phyloP scores from a whole-genome alignment of 2,113 vertebrate genomes.

The Rafetus swinhoei region DNA sequence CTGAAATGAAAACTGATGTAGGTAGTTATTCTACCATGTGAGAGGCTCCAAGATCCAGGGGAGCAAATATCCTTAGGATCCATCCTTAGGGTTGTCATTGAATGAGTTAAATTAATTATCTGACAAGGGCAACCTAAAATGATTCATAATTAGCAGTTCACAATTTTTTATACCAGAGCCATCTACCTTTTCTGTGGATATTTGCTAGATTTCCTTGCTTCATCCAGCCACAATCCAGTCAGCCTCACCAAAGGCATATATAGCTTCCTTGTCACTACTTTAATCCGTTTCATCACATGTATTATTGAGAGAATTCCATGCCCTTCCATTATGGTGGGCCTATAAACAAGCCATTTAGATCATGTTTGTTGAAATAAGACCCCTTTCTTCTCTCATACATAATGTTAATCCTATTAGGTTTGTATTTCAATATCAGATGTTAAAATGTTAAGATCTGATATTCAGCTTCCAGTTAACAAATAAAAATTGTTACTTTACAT shows the following conservation, averaged over 20 bases:
- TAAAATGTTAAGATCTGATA: neutral
- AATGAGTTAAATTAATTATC: neutral
- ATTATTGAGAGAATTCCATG: neutral
- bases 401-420: neutral
- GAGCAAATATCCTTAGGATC: neutral
- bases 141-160: neutral
- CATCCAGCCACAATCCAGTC: neutral
- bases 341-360: neutral
- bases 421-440: neutral
- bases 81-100: neutral
- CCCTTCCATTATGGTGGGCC: neutral
- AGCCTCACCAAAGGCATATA: neutral
- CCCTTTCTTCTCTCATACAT: neutral
- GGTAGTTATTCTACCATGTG: neutral
- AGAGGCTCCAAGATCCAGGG: neutral
- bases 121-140: neutral
- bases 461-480: neutral
- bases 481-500: neutral
- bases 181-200: neutral
- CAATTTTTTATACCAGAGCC: neutral
- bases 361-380: neutral
- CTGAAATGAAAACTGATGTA: too few relatives aligned
- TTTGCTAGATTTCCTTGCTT: neutral
- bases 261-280: neutral
- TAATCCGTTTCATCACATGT: neutral